Conservation (phyloP, 2,888 invertebrate species). For the Drosophila histrio region DNA sequence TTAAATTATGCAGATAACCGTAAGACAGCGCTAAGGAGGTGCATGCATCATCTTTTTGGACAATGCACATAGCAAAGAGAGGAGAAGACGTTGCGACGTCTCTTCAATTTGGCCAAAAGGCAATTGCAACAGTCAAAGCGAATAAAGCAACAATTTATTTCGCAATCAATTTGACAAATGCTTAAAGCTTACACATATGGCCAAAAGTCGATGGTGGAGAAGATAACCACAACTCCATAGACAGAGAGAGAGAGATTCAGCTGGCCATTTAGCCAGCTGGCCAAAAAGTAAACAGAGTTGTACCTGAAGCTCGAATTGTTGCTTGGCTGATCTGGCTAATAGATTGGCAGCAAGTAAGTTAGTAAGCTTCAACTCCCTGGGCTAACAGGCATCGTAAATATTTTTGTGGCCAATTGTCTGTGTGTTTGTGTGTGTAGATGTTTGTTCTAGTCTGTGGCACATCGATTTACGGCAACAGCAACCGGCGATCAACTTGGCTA, state of each 20-base stretch:
- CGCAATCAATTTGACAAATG: constrained; percentile 79
- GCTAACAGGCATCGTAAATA: constrained; percentile 43
- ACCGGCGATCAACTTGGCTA: constrained; percentile 38
- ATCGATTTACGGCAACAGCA: constrained; percentile 42
- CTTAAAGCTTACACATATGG: constrained; percentile 53
- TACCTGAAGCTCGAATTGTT: constrained; percentile 8
- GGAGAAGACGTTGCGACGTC: constrained; percentile 1
- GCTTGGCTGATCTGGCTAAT: constrained; percentile 30
- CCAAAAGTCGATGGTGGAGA: constrained; percentile 33
- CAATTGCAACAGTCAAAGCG: constrained; percentile 21
- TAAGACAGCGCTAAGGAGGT: constrained; percentile 20
- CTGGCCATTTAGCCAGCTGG: not conserved
- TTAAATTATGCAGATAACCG: constrained; percentile 74
- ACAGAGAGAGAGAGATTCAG: not conserved
- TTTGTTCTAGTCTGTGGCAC: constrained; percentile 46
- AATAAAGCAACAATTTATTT: constrained; percentile 64
- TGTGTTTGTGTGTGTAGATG: not conserved
- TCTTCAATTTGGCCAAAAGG: constrained; percentile 37
- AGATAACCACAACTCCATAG: constrained; percentile 31
- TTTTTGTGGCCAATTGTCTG: constrained; percentile 53
- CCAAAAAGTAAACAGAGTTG: constrained; percentile 12
- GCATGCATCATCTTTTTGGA: constrained; percentile 64
- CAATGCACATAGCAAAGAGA: constrained; percentile 31
- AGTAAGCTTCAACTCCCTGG: not conserved
- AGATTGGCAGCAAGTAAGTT: constrained; percentile 45